Conservation (phyloP, 2,797 vertebrate genomes). For the Sebastiscus tertius region DNA sequence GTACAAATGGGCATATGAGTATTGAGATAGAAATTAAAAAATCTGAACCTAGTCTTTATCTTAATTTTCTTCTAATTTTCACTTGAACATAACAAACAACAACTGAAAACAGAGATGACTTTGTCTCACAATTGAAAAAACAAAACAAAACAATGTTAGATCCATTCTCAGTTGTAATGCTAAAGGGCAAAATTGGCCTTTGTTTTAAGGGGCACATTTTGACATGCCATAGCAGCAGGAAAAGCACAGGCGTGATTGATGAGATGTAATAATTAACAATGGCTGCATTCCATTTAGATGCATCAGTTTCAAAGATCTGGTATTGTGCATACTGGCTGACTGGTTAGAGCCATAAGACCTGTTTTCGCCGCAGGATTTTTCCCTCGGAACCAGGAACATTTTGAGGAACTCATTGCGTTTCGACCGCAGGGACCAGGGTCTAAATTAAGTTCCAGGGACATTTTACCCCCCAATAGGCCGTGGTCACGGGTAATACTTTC, state of each 20-base stretch:
- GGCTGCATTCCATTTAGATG: background rate
- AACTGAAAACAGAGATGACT: background rate
- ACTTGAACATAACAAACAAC: background rate
- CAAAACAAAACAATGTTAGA: background rate
- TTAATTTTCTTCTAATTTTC: background rate
- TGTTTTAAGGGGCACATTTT: background rate
- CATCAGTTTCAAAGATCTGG: background rate
- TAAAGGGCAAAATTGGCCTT: background rate
- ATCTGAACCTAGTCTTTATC: background rate
- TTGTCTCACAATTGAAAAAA: background rate
- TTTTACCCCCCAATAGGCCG: too few species aligned
- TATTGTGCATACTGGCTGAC: background rate
- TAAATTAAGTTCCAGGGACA: too few species aligned
- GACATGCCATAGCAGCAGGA: background rate
- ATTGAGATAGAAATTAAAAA: background rate
- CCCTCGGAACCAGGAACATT: too few species aligned
- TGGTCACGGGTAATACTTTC: too few species aligned
- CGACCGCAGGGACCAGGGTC: too few species aligned
- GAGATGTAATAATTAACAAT: conserved; percentile 5
- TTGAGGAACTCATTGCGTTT: too few species aligned
- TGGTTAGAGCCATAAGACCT: background rate
- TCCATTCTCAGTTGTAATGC: background rate
- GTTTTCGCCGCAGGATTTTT: too few species aligned
- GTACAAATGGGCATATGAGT: background rate
- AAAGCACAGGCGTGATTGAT: background rate